Conservation (phyloP, 2,797 vertebrate genomes). For the Gorsachius magnificus region DNA sequence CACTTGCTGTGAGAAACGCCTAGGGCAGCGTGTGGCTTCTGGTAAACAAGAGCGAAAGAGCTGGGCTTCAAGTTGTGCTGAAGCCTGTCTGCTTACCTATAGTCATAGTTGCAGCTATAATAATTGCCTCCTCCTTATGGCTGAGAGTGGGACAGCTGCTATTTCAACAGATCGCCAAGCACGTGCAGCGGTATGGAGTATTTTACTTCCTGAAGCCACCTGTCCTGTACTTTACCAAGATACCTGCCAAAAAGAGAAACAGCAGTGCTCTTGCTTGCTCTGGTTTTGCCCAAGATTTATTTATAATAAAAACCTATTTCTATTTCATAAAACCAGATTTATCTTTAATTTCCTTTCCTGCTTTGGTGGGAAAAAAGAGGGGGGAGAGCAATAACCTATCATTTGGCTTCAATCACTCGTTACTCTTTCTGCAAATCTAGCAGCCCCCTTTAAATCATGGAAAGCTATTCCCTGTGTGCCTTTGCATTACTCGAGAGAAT, state of each 20-base stretch:
- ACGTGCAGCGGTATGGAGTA: background rate
- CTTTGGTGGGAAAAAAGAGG: background rate
- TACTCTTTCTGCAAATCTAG: background rate
- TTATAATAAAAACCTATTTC: background rate
- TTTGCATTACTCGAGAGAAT: conserved; percentile 1
- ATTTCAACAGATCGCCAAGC: background rate
- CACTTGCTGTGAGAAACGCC: background rate
- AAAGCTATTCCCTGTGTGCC: background rate
- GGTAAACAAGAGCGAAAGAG: background rate
- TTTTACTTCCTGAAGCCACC: background rate
- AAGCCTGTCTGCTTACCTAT: background rate
- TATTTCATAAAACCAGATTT: background rate
- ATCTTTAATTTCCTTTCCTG: conserved; percentile 7
- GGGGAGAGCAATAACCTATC: background rate
- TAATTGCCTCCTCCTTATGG: background rate
- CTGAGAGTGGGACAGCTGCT: conserved; percentile 18
- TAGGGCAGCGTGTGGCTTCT: background rate
- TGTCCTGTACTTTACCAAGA: background rate
- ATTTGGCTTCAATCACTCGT: background rate
- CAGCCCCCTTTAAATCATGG: background rate
- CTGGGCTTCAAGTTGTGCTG: background rate
- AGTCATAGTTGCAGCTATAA: background rate
- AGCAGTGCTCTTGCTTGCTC: background rate
- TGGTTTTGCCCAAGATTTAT: background rate
- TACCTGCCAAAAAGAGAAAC: conserved; percentile 18